These are phyloP conservation scores for Congeria kusceri DNA, from an alignment of 2,888 invertebrate genomes.

Conservation along the genomic window DNA sequence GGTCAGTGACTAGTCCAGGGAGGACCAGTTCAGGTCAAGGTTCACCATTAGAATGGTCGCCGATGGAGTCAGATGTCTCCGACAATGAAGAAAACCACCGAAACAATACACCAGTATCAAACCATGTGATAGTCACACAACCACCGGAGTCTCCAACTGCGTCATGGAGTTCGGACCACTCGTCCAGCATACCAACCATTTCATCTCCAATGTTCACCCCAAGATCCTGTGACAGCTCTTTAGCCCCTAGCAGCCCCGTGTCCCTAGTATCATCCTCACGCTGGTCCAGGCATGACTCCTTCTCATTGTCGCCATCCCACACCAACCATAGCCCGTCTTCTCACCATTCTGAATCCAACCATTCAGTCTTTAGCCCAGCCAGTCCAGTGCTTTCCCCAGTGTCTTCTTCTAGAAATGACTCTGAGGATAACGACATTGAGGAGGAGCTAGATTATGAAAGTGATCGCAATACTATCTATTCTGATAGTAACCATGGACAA, in stretches of 20 bases:
- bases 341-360: slow-evolving; percentile 8
- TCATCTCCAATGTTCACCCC: slow-evolving; percentile 21
- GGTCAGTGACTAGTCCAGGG: neutral
- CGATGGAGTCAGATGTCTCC: slow-evolving; percentile 1
- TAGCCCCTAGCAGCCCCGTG: neutral
- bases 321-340: neutral
- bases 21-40: neutral
- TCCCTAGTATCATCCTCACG: neutral
- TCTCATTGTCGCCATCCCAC: too few species aligned
- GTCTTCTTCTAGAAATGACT: too few species aligned
- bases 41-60: slow-evolving; percentile 8
- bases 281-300: too few species aligned
- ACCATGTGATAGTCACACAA: slow-evolving; percentile 47
- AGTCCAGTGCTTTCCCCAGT: too few species aligned
- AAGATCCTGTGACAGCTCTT: neutral
- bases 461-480: too few species aligned
- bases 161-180: slow-evolving; percentile 32
- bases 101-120: slow-evolving; percentile 10
- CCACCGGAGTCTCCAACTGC: slow-evolving; percentile 49
- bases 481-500: too few species aligned
- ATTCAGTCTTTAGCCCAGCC: neutral
- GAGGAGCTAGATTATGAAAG: too few species aligned
- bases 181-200: slow-evolving; percentile 50
- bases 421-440: too few species aligned
- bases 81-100: neutral